These are phyloP conservation scores for Megaceryle alcyon DNA, from an alignment of 2,797 vertebrate genomes.

Conservation along the genomic window DNA sequence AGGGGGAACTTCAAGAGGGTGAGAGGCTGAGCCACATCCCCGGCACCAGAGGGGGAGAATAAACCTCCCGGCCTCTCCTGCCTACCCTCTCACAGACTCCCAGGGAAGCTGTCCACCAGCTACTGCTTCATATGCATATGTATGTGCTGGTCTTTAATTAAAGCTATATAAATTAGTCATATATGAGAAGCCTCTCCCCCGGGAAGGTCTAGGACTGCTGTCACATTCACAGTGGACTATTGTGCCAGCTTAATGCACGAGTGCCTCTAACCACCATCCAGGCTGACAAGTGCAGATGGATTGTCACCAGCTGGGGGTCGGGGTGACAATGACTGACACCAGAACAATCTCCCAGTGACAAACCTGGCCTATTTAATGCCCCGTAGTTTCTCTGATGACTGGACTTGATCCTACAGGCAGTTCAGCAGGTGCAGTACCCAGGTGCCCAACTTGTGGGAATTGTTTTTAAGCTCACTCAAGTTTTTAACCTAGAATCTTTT, in stretches of 20 bases:
- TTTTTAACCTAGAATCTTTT: not conserved
- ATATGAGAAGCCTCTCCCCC: not conserved
- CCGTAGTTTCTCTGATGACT: not conserved
- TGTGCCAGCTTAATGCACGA: not conserved
- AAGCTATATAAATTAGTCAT: not conserved
- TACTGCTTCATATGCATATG: not conserved
- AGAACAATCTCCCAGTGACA: not conserved
- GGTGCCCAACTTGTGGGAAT: not conserved
- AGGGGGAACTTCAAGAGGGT: not conserved
- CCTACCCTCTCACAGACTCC: not conserved
- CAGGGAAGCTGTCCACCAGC: not conserved
- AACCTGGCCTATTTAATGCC: not conserved
- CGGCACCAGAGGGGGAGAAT: rapidly evolving
- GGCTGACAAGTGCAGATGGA: not conserved
- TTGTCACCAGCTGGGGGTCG: not conserved
- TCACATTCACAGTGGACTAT: not conserved
- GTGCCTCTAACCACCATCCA: not conserved
- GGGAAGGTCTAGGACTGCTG: not conserved
- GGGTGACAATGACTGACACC: not conserved
- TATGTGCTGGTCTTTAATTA: not conserved
- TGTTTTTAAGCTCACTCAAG: not conserved
- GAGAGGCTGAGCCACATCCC: not conserved
- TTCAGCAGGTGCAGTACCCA: not conserved
- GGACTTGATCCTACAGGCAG: not conserved
- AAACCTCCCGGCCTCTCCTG: not conserved